Evolutionary conservation across 2,797 vertebrate genomes (phyloP), one percentile per base, ranked within the genome.

Genomic region (Acanthurus leucopareius): DNA sequence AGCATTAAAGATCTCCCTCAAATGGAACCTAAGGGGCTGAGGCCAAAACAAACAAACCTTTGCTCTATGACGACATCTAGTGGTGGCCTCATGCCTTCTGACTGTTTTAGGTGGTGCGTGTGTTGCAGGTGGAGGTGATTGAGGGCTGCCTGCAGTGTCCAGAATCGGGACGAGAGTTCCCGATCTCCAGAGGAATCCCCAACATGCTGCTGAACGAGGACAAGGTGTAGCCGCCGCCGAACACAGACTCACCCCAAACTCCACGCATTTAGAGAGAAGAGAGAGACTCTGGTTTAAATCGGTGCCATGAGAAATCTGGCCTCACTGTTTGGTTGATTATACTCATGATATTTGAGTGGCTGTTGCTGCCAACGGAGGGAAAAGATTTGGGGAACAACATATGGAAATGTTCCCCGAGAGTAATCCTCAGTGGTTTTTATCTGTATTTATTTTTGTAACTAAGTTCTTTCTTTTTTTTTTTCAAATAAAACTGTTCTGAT

Each of bases 121-220:
- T 35, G 32, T 20, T 70, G 14, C 86, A 98, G 97, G 96, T 98
- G 85, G 97, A 98, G 80, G 97, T 98, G 77, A 75, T 97, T 1
- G 97, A 98, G 84, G 97, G 97, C n/a, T 94, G 92, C 19, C 91
- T 98, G 79, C 93, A 97, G 61, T 98, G 97, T 73, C 97, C 97
- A 0, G 97, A 97, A 58, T 97, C 97, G 0, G 97, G 97, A 45
- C 94, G 95, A 38, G 94, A 97, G 89, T 98, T 98, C 70, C 97
- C 97, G 7, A 97, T 98, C 89, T 95, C 96, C 44, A 96, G 92
- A 86, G 97, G 97, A 56, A 97, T 98, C 86, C 97, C 97, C 80
- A 98, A 98, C 93, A 98, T 98, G 97, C 90, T 98, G 76, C 92
- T 98, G 78, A 97, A 93, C 1, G 97, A 97, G 48, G 97, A 97